Base-by-base conservation (phyloP, 2,113 vertebrate genomes). In the Hirundichthys speculiger region DNA sequence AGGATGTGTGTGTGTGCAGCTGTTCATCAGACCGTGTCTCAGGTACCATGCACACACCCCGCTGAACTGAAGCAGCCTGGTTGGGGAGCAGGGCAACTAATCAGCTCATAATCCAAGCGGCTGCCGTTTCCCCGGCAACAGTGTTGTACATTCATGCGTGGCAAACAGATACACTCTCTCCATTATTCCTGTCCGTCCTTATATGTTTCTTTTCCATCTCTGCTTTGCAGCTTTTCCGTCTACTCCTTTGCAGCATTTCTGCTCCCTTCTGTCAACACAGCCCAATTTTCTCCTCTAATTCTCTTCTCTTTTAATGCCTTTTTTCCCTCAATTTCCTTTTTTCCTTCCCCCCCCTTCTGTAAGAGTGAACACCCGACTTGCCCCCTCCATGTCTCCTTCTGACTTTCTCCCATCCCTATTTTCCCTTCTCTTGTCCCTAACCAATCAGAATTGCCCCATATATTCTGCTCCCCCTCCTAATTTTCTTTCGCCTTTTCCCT, bases 61-160 rank as follows among this genome's bases (percentile, higher is more conserved):
- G 64, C 79, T 83, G 86, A 82, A 80, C 39, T 53, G 54, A 74
- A 57, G 51, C 63, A 62, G 58, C 70, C 45, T 54, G 22, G 68
- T 45, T 49, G 62, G 72, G 65, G 64, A 76, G 79, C 76, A 82
- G 74, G 74, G 68, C 73, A 77, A 67, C 86, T 89, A 89, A 91
- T 91, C 88, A 90, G 88, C 86, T 88, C 86, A 86, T 88, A 88
- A 88, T 90, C 85, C 83, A 84, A 86, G 85, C 54, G 53, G 73
- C 76, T 84, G 59, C 59, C 20, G 86, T 92, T 90, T 86, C 90
- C 88, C 77, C 30, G 88, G 86, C 83, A 91, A 90, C 89, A 40
- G 63, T 58, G 80, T 75, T 71, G 86, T 85, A 85, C 82, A 77
- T 79, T 84, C 89, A 90, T 90, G 89, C 77, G 65, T 87, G 68